Evolutionary conservation across 1,140 invertebrate species (phyloP).

Genomic region (Melitaea cinxia): DNA sequence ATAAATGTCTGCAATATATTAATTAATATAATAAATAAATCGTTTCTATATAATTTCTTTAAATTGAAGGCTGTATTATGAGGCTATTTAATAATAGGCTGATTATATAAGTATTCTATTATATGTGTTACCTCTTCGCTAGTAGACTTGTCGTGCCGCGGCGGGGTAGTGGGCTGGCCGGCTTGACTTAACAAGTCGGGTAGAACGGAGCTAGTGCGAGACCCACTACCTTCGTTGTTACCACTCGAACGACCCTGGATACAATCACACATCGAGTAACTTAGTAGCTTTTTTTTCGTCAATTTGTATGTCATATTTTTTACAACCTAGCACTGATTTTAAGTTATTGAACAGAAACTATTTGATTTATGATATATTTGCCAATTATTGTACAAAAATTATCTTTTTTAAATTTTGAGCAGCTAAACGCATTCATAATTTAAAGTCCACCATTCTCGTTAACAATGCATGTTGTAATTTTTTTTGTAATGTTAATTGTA

Average conservation of each 20-base stretch:
- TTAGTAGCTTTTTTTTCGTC: background rate
- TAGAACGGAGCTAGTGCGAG: conserved; percentile 93
- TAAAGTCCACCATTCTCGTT: no score
- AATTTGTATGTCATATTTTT: background rate
- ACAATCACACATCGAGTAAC: background rate
- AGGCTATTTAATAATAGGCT: conserved; percentile 16
- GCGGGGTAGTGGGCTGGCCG: conserved; percentile 90
- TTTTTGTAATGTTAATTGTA: no score
- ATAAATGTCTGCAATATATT: conserved; percentile 23
- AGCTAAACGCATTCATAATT: no score
- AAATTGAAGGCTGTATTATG: conserved; percentile 12
- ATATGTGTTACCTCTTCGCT: conserved; percentile 93
- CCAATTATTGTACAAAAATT: background rate
- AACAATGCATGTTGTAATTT: no score
- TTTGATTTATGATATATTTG: background rate
- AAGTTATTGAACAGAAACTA: no score
- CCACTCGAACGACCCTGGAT: conserved; percentile 81
- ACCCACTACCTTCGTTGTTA: conserved; percentile 85
- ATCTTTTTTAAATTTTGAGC: no score
- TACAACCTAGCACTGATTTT: no score
- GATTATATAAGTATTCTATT: background rate
- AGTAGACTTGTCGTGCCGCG: conserved; percentile 94
- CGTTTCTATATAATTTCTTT: background rate
- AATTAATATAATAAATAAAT: background rate
- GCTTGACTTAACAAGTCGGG: conserved; percentile 96